These are phyloP conservation scores for Lophius piscatorius DNA, from an alignment of 2,113 vertebrate genomes.

Conservation along the genomic window DNA sequence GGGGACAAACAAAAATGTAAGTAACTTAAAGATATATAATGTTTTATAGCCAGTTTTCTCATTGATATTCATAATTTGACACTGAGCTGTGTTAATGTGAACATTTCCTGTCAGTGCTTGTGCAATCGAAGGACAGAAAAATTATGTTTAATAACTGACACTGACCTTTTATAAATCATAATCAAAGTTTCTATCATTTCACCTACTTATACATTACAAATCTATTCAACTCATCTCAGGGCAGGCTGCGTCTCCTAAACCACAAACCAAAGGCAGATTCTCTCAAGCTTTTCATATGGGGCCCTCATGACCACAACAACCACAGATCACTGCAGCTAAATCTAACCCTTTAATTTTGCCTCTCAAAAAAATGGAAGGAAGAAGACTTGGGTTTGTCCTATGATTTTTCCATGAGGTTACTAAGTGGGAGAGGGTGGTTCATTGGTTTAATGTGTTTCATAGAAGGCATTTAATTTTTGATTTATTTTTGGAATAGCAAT, in stretches of 20 bases:
- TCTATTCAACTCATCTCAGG: conserved; percentile 35
- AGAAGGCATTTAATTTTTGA: neutral
- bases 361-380: neutral
- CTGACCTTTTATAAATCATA: conserved; percentile 20
- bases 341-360: conserved; percentile 21
- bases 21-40: neutral
- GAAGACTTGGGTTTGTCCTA: conserved; percentile 1
- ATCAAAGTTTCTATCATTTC: conserved; percentile 17
- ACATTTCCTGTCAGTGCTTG: conserved; percentile 7
- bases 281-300: conserved; percentile 27
- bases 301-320: conserved; percentile 19
- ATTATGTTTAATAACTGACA: conserved; percentile 12
- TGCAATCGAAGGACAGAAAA: conserved; percentile 26
- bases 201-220: conserved; percentile 41
- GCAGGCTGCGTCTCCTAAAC: conserved; percentile 8
- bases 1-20: conserved; percentile 2
- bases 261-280: conserved; percentile 51
- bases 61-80: neutral
- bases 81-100: neutral
- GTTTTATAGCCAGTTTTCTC: no score
- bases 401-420: conserved; percentile 16
- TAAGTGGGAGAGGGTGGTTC: neutral
- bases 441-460: neutral
- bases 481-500: no score
- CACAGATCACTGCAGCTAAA: conserved; percentile 44